A percentile compares a stretch with the other conserved stretches of the same genome.
These are phyloP conservation scores for Bombus haemorrhoidalis DNA, from an alignment of 1,140 invertebrate species.

Conservation along the genomic window DNA sequence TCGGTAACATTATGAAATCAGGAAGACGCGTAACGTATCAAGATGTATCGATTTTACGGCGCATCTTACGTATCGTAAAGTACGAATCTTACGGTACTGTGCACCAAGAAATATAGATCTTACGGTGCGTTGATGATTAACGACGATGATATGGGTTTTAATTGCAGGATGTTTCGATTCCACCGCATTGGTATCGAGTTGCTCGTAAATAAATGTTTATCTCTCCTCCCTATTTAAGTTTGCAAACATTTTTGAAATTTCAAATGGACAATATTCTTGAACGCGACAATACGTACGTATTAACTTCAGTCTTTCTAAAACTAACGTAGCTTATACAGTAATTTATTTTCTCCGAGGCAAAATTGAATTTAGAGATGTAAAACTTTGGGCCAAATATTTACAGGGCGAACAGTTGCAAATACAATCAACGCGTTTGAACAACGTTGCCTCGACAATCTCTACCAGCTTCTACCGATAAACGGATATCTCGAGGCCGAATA, in stretches of 20 bases:
- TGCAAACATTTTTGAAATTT: background rate
- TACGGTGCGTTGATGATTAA: constrained; percentile 8
- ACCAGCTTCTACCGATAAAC: background rate
- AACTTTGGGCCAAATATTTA: background rate
- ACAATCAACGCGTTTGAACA: background rate
- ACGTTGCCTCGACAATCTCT: background rate
- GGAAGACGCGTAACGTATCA: background rate
- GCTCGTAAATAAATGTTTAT: background rate
- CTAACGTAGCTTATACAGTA: background rate
- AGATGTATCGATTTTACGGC: constrained; percentile 17
- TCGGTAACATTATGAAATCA: background rate
- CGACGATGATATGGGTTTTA: constrained; percentile 9
- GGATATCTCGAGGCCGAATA: background rate
- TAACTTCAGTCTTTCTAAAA: background rate
- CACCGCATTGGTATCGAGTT: background rate
- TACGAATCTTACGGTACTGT: constrained; percentile 20
- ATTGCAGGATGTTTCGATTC: background rate
- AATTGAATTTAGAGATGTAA: background rate
- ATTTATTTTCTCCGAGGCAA: background rate
- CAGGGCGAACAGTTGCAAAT: background rate
- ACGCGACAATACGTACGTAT: background rate
- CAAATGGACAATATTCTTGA: background rate
- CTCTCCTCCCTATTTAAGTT: background rate
- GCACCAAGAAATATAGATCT: constrained; percentile 14
- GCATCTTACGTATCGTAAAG: constrained; percentile 1